phyloP scores from a whole-genome alignment of 2,888 invertebrate species.

The Calameuta pallipes region DNA sequence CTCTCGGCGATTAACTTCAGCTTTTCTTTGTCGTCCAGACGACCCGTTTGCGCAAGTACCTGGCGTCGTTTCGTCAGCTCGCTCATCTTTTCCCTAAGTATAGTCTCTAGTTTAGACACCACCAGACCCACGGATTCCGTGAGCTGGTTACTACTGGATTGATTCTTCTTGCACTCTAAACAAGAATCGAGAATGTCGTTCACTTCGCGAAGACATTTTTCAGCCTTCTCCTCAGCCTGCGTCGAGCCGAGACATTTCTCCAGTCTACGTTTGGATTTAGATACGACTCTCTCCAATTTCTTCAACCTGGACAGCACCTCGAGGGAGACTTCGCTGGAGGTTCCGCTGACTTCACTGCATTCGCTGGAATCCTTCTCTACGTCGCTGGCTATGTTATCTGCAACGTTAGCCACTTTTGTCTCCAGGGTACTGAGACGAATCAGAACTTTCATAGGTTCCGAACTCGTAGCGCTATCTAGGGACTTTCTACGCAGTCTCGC shows the following conservation, averaged over 20 bases:
- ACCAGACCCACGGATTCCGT: slow-evolving; percentile 54
- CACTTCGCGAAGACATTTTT: slow-evolving; percentile 58
- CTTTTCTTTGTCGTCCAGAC: slow-evolving; percentile 76
- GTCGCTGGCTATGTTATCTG: slow-evolving; percentile 49
- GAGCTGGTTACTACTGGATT: slow-evolving; percentile 42
- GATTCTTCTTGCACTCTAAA: slow-evolving; percentile 53
- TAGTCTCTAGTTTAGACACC: slow-evolving; percentile 70
- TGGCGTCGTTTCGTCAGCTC: slow-evolving; percentile 78
- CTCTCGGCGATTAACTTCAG: slow-evolving; percentile 82
- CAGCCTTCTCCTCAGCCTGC: slow-evolving; percentile 58
- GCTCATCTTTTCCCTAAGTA: slow-evolving; percentile 76
- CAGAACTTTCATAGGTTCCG: slow-evolving; percentile 84
- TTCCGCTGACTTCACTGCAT: slow-evolving; percentile 51
- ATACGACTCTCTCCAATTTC: slow-evolving; percentile 53
- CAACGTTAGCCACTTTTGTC: slow-evolving; percentile 76
- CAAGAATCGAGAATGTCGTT: slow-evolving; percentile 59
- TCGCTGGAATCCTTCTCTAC: slow-evolving; percentile 60
- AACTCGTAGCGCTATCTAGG: slow-evolving; percentile 81
- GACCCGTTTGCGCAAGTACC: slow-evolving; percentile 74
- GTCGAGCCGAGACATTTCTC: slow-evolving; percentile 58
- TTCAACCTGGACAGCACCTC: slow-evolving; percentile 52
- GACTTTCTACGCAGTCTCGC: slow-evolving; percentile 78
- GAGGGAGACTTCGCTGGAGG: slow-evolving; percentile 47
- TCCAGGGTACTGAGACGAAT: slow-evolving; percentile 82
- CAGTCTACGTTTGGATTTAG: slow-evolving; percentile 55